phyloP scores from a whole-genome alignment of 2,113 vertebrate species.

The Megalops atlanticus region DNA sequence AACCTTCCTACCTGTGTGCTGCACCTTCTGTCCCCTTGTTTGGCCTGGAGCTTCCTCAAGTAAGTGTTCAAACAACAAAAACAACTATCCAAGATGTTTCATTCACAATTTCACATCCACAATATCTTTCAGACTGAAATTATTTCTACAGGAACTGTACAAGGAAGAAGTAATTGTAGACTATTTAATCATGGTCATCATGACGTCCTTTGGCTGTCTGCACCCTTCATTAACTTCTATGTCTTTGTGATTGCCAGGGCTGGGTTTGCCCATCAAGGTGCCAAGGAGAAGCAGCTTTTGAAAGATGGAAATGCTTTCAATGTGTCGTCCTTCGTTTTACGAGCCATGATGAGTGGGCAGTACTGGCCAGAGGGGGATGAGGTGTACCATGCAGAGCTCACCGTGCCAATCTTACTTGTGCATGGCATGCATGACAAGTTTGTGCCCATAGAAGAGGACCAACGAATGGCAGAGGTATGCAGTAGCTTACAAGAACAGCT shows the following conservation, averaged over 20 bases:
- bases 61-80: conserved; percentile 59
- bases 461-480: conserved; percentile 93
- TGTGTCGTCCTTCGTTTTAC: conserved; percentile 90
- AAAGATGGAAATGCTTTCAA: conserved; percentile 95
- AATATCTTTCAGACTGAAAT: neutral
- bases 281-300: conserved; percentile 95
- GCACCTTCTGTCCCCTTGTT: conserved; percentile 90
- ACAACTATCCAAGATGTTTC: neutral
- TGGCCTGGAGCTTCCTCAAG: conserved; percentile 99
- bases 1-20: conserved; percentile 92
- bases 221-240: neutral
- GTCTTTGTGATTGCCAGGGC: conserved; percentile 68
- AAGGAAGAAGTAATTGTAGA: too few species aligned
- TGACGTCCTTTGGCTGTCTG: too few species aligned
- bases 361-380: conserved; percentile 98
- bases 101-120: neutral
- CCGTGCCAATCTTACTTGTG: conserved; percentile 88
- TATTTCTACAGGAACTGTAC: neutral
- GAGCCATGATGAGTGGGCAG: conserved; percentile 97
- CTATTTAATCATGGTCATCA: too few species aligned
- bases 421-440: conserved; percentile 96
- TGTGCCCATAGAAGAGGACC: conserved; percentile 93
- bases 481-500: neutral
- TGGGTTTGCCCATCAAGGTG: conserved; percentile 92
- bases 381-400: conserved; percentile 94